Evolutionary conservation across 1,140 invertebrate genomes (phyloP).

Genomic region (Zaprionus vittiger): DNA sequence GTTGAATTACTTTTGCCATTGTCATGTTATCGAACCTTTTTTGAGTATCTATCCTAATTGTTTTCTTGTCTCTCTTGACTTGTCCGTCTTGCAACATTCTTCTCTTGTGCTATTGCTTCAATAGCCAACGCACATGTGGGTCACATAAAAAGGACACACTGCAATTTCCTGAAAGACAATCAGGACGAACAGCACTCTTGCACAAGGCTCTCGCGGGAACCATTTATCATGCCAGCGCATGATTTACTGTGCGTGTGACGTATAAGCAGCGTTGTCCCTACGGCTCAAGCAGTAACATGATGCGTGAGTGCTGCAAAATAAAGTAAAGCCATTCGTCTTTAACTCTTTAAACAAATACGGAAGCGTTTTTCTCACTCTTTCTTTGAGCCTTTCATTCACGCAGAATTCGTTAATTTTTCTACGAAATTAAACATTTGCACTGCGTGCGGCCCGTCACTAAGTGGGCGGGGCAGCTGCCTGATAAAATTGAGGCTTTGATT

Average conservation of each 20-base stretch:
- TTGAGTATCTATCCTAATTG: not conserved
- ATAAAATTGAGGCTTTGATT: slow-evolving; percentile 52
- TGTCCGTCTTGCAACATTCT: not conserved
- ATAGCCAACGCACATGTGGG: not conserved
- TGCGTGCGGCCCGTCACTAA: not conserved
- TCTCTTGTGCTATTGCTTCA: not conserved
- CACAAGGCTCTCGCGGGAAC: slow-evolving; percentile 12
- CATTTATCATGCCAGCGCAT: slow-evolving; percentile 47
- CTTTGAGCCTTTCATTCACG: not conserved
- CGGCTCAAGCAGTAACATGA: slow-evolving; percentile 3
- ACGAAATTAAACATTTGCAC: slow-evolving; percentile 6
- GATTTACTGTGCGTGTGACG: slow-evolving; percentile 41
- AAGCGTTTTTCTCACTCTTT: not conserved
- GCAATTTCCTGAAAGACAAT: slow-evolving; percentile 27
- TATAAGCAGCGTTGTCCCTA: slow-evolving; percentile 36
- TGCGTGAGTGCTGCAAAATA: not conserved
- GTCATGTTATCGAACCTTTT: not conserved
- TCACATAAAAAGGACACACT: slow-evolving; percentile 6
- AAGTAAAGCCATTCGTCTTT: not conserved
- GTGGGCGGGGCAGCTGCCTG: slow-evolving; percentile 21
- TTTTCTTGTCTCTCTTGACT: not conserved
- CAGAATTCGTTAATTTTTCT: slow-evolving; percentile 7
- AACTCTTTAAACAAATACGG: not conserved
- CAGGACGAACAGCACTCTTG: slow-evolving; percentile 14
- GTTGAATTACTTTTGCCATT: not conserved